Evolutionary conservation across 37 sponge, comb jelly and placozoan genomes (phyloP), one percentile per base, ranked within the genome.

Genomic region (Geodia barretti): DNA sequence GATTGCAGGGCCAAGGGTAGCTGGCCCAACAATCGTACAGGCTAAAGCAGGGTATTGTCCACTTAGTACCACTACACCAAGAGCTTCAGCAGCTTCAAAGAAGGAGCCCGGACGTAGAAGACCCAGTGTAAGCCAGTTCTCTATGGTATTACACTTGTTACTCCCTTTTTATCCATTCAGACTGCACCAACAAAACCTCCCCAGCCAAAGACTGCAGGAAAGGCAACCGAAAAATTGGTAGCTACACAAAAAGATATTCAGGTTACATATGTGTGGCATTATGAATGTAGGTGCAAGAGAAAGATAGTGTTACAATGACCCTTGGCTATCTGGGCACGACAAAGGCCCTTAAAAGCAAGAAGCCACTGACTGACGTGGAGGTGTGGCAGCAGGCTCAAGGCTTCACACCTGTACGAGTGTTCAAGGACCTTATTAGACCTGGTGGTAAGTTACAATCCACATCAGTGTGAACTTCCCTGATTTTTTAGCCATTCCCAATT

Each of bases 81-180:
- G 20, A 69, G 60, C 3, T 25, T 47, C 60, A 47, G 24, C 34
- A 33, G 31, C 24, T 3, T 2, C 29, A 38, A 3, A 17, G 42
- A 11, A 26, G 0, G 43, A 30, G 39, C 0, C 17, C 41, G 30
- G 32, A 39, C 37, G 66, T 34, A 41, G 69, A 30, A 65, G 77
- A 82, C 43, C 82, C 39, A 38, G 64, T 2, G 81, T 80, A 64
- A 63, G 65, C 33, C 5, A 29, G 66, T 65, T 65, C 8, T n/a
- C 25, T 35, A 70, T 29, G 25, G n/a, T 64, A 5, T 23, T 64
- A 24, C 5, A 64, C 65, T 64, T 23, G 5, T 64, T 64, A 19
- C 65, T 19, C 25, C 30, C 24, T 66, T 25, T 24, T 25, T 25
- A 20, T 70, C 72, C 23, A 70, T 76, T 8, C 77, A 76, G 77